Base-by-base conservation (phyloP, 2,113 vertebrate species). In the Centropus unirufus region DNA sequence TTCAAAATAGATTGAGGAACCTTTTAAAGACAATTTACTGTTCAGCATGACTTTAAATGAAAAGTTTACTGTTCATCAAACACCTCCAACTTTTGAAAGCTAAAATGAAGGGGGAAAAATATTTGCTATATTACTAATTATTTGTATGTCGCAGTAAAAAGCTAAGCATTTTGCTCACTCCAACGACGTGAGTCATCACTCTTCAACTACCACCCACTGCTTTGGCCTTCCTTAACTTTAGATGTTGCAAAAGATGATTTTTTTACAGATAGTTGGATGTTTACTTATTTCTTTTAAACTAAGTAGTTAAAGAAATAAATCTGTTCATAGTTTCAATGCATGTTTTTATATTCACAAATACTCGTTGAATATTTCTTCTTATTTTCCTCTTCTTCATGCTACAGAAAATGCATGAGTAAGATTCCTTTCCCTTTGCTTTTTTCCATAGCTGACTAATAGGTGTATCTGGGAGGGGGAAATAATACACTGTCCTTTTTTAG, bases 11-110 rank as follows among this genome's bases (percentile, higher is more conserved):
- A n/a, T 8, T 61, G 63, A 70, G 34, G 18, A 88, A 85, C 24
- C 15, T 72, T 64, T 40, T 79, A 51, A 72, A 90, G 39, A 85
- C 64, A 49, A 89, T 73, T 86, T 78, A 82, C 47, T 95, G 57
- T 80, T 32, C 12, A 82, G 52, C 11, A 55, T 67, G 73, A 80
- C 22, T 86, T 47, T 36, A 96, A 95, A 91, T 88, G 19, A 93
- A 94, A 87, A 83, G 88, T 83, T 91, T 95, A 61, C 16, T 87
- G 78, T 69, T 93, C 18, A 55, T 90, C 64, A 51, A n/a, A 88
- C 12, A 70, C 40, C 22, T 95, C 51, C 24, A 95, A 70, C 92
- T 92, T 90, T 55, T 80, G 54, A 75, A 86, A 52, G 21, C 10
- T 83, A 74, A 95, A 93, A 92, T 9, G 15, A 90, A 74, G n/a